Evolutionary conservation across 2,797 vertebrate genomes (phyloP).

Genomic region (Hyperoplus immaculatus): DNA sequence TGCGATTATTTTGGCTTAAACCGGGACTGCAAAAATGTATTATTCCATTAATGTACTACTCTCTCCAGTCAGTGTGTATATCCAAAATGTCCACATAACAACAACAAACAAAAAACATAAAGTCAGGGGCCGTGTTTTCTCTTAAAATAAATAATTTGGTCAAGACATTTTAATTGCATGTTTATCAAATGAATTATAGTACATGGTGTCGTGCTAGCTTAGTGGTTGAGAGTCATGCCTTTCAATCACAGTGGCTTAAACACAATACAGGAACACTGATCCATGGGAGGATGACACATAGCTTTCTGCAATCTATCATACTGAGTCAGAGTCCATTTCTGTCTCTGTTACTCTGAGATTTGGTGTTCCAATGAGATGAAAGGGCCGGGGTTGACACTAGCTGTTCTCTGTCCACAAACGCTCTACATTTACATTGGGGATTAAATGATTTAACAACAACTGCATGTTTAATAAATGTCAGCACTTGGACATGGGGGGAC

Average conservation of each 20-base stretch:
- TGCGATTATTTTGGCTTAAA: neutral
- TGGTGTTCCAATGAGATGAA: slow-evolving; percentile 42
- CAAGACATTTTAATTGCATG: neutral
- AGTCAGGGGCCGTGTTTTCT: neutral
- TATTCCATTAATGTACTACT: neutral
- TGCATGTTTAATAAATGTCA: neutral
- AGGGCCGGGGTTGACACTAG: slow-evolving; percentile 70
- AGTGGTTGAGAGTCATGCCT: neutral
- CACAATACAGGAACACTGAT: slow-evolving; percentile 2
- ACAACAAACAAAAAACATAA: neutral
- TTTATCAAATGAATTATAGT: neutral
- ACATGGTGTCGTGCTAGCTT: neutral
- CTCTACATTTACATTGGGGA: too few species aligned
- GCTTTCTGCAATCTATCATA: slow-evolving; percentile 29
- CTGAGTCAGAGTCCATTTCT: slow-evolving; percentile 66
- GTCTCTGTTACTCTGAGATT: slow-evolving; percentile 47
- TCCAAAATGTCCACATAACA: neutral
- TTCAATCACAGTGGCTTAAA: neutral
- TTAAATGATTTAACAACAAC: neutral
- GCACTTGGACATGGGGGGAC: neutral
- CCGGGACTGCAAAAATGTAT: neutral
- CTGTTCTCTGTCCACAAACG: neutral
- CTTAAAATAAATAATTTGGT: neutral
- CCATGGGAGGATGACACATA: slow-evolving; percentile 35
- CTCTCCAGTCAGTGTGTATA: neutral